Evolutionary conservation across 2,888 invertebrate species (phyloP).

Genomic region (Drosophila atripex): DNA sequence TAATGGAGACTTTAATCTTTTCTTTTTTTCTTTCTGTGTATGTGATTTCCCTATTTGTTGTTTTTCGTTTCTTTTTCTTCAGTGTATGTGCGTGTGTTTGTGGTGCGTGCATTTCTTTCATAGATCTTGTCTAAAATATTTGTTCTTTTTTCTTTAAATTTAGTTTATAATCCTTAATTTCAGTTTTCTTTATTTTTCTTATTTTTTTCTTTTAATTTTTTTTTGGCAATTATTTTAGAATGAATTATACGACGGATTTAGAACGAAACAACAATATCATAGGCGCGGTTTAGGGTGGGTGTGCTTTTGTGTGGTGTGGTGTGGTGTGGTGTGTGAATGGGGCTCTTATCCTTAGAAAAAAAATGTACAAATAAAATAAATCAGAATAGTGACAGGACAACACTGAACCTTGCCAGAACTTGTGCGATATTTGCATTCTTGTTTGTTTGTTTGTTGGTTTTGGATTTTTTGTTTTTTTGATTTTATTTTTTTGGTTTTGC

Average conservation of each 20-base stretch:
- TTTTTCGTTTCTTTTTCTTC: conserved; percentile 9
- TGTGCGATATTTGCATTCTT: conserved; percentile 21
- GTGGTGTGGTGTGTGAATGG: conserved; percentile 18
- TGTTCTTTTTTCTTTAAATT: conserved; percentile 13
- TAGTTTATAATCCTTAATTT: conserved; percentile 4
- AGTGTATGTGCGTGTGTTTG: conserved; percentile 15
- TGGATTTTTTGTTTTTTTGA: background rate
- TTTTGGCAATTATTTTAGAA: conserved; percentile 22
- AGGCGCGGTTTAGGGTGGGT: conserved; percentile 11
- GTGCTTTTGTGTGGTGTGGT: conserved; percentile 8
- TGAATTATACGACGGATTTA: conserved; percentile 17
- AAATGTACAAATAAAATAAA: conserved; percentile 46
- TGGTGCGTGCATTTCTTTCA: conserved; percentile 29
- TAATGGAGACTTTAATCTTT: conserved; percentile 55
- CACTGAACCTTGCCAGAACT: conserved; percentile 15
- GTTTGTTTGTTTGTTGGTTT: background rate
- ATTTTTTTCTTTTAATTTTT: conserved; percentile 1
- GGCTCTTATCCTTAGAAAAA: conserved; percentile 51
- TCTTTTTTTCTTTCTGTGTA: conserved; percentile 14
- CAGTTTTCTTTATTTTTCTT: background rate
- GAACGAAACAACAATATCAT: conserved; percentile 57
- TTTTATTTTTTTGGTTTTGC: conserved; percentile 14
- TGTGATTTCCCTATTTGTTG: background rate
- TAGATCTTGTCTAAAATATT: conserved; percentile 34
- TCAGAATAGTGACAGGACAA: conserved; percentile 23